Percentiles rank a stretch among this genome's conserved stretches.
phyloP scores from a whole-genome alignment of 1,140 invertebrate genomes.

The Calosoma granatense region DNA sequence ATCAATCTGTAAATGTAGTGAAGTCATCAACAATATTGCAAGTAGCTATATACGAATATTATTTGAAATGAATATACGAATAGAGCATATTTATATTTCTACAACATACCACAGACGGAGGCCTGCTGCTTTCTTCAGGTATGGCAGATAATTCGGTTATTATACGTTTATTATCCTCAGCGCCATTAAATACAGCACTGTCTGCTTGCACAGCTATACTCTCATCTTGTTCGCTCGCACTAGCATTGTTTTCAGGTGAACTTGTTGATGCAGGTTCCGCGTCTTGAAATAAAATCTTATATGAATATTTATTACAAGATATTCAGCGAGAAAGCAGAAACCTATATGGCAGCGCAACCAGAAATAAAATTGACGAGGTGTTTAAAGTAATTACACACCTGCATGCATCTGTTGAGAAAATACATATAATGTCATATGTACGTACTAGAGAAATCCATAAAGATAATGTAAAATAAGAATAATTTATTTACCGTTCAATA shows the following conservation, averaged over 20 bases:
- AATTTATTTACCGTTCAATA: too few relatives aligned
- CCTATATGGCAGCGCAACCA: background rate
- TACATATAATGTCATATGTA: too few relatives aligned
- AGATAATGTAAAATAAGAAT: too few relatives aligned
- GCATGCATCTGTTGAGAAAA: too few relatives aligned
- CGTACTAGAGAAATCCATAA: too few relatives aligned
- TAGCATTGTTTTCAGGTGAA: too few relatives aligned
- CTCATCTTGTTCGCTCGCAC: too few relatives aligned
- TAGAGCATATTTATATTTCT: background rate
- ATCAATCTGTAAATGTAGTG: too few relatives aligned
- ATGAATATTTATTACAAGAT: background rate
- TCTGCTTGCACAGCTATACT: background rate
- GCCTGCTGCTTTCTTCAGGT: slow-evolving; percentile 2
- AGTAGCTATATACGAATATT: too few relatives aligned
- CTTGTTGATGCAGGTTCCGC: background rate
- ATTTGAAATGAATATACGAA: background rate
- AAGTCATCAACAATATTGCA: too few relatives aligned
- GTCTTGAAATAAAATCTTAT: background rate
- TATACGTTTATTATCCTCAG: background rate
- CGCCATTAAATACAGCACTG: background rate
- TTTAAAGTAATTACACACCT: background rate
- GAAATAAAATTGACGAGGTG: background rate
- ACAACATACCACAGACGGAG: background rate
- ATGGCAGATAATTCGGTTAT: background rate
- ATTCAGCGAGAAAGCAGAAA: too few relatives aligned